Percentiles rank a stretch among this genome's conserved stretches.
These are phyloP conservation scores for Disparrhopalites patrizii DNA, from an alignment of 2,888 invertebrate genomes.

Conservation along the genomic window DNA sequence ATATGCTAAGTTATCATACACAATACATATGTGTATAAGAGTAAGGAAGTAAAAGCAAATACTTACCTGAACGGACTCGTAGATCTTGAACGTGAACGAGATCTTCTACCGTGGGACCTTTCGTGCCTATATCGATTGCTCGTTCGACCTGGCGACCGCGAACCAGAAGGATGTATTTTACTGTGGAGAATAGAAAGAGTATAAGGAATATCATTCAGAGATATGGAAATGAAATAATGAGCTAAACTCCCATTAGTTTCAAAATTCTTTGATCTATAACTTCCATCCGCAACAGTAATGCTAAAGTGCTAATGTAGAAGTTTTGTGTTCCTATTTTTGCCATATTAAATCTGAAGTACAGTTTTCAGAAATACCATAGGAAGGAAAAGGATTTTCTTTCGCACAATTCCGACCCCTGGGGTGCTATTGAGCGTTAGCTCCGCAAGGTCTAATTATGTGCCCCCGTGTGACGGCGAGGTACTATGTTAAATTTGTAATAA, in stretches of 20 bases:
- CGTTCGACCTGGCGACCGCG: background rate
- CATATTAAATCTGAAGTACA: background rate
- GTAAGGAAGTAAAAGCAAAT: no score
- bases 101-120: background rate
- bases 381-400: background rate
- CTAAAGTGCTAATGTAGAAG: no score
- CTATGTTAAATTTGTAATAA: no score
- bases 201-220: no score
- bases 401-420: constrained; percentile 9
- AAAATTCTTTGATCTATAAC: no score
- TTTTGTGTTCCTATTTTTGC: background rate
- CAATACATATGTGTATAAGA: no score
- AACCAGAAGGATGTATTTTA: background rate
- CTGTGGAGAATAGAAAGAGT: no score
- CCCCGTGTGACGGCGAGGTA: background rate
- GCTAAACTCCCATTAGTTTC: no score
- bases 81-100: constrained; percentile 10
- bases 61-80: constrained; percentile 13
- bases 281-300: no score
- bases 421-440: background rate
- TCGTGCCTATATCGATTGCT: constrained; percentile 6
- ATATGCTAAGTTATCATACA: no score
- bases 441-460: constrained; percentile 21
- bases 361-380: no score
- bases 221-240: no score